Evolutionary conservation across 92 coral and sea anemone genomes (phyloP).

Genomic region (Epizoanthus scotinus): DNA sequence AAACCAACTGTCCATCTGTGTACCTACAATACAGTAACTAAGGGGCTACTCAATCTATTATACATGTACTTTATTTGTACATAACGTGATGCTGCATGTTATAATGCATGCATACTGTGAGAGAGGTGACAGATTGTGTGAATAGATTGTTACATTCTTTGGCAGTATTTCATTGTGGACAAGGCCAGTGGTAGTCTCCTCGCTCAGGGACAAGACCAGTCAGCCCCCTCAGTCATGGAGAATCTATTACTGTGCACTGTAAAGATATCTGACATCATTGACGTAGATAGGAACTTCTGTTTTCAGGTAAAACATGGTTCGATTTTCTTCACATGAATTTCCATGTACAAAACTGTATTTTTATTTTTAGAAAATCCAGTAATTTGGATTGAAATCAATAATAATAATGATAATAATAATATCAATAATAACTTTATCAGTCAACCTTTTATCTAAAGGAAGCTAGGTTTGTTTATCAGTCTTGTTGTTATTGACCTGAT

Average conservation of each 20-base stretch:
- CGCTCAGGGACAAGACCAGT: slow-evolving; percentile 97
- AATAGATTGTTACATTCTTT: background rate
- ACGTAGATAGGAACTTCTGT: slow-evolving; percentile 93
- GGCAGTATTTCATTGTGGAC: slow-evolving; percentile 93
- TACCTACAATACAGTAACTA: background rate
- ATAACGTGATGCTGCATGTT: no score
- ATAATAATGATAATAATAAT: no score
- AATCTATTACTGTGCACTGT: slow-evolving; percentile 89
- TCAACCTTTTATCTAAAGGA: no score
- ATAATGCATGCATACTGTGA: no score
- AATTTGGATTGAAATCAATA: no score
- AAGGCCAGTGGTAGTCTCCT: slow-evolving; percentile 77
- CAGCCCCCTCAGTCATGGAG: slow-evolving; percentile 79
- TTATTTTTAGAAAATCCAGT: no score
- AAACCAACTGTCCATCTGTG: background rate
- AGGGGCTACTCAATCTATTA: background rate
- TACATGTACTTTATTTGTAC: no score
- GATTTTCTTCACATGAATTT: background rate
- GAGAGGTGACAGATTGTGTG: no score
- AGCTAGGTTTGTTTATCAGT: no score
- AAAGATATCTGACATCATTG: slow-evolving; percentile 76
- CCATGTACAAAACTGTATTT: background rate
- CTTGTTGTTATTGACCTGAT: no score
- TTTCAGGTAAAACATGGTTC: slow-evolving; percentile 67
- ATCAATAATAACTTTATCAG: no score